Conservation (phyloP, 2,797 vertebrate genomes). For the Sorex maritimensis region DNA sequence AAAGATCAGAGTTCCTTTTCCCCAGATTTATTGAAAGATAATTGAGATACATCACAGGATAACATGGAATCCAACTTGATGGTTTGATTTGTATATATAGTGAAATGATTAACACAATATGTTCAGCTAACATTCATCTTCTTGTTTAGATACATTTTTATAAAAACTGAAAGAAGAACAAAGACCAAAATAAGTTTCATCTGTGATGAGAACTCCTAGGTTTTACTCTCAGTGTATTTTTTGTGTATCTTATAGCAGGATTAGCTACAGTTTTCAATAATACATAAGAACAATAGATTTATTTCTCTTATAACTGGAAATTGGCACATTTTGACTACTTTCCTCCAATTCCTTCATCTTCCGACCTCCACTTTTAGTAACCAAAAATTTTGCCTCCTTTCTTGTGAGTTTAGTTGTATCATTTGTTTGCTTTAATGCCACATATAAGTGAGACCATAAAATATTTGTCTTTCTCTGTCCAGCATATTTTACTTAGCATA, state of each 20-base stretch:
- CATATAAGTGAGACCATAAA: background rate
- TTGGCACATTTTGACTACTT: background rate
- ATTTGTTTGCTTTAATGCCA: background rate
- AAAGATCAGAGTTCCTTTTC: conserved; percentile 23
- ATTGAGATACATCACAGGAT: background rate
- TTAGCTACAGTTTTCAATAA: background rate
- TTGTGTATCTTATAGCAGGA: background rate
- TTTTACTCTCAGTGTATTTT: background rate
- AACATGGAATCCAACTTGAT: background rate
- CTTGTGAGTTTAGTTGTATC: background rate
- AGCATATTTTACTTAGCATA: background rate
- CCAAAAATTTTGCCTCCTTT: background rate
- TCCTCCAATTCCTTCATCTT: background rate
- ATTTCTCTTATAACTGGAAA: background rate
- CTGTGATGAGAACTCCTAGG: background rate
- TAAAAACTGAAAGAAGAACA: background rate
- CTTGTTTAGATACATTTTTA: background rate
- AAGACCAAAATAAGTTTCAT: background rate
- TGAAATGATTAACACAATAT: background rate
- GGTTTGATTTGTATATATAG: background rate
- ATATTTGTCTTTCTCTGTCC: background rate
- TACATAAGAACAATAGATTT: background rate
- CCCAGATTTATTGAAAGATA: background rate
- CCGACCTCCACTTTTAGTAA: background rate
- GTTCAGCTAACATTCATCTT: background rate